Conservation (phyloP, 2,113 vertebrate species). For the Tamias sibiricus region DNA sequence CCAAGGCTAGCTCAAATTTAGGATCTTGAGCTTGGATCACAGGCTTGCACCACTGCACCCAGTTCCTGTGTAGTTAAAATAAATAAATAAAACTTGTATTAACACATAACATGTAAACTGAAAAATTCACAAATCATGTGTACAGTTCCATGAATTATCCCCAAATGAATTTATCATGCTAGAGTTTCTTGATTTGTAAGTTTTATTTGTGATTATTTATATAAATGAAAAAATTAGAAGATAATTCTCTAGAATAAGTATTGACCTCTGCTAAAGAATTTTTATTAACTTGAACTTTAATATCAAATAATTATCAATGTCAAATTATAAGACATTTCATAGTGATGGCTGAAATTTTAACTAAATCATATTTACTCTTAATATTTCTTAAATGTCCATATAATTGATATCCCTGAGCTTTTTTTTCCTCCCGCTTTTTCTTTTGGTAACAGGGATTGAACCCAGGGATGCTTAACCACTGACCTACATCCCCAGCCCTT, state of each 20-base stretch:
- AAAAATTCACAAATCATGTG: not conserved
- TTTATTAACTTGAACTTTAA: constrained; percentile 49
- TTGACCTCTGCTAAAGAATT: not conserved
- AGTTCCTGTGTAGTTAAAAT: not conserved
- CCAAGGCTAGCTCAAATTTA: not conserved
- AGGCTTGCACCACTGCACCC: not conserved
- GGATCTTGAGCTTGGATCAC: not conserved
- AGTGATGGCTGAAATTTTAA: constrained; percentile 23
- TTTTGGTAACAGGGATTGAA: too few species aligned
- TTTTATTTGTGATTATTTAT: constrained; percentile 55
- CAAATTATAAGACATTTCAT: constrained; percentile 19
- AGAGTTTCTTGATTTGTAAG: not conserved
- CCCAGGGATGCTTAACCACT: too few species aligned
- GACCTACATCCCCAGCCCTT: too few species aligned
- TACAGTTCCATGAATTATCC: constrained; percentile 8
- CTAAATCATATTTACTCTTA: not conserved
- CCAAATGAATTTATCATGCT: not conserved
- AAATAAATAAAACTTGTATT: not conserved
- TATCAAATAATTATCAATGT: not conserved
- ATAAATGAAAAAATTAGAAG: constrained; percentile 39
- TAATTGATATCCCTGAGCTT: not conserved
- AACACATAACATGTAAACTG: not conserved
- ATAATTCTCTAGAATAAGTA: not conserved
- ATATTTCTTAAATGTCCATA: not conserved
- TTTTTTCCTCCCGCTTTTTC: not conserved